These are phyloP conservation scores for Leptinotarsa lineolata DNA, from an alignment of 1,140 invertebrate species.

Conservation along the genomic window DNA sequence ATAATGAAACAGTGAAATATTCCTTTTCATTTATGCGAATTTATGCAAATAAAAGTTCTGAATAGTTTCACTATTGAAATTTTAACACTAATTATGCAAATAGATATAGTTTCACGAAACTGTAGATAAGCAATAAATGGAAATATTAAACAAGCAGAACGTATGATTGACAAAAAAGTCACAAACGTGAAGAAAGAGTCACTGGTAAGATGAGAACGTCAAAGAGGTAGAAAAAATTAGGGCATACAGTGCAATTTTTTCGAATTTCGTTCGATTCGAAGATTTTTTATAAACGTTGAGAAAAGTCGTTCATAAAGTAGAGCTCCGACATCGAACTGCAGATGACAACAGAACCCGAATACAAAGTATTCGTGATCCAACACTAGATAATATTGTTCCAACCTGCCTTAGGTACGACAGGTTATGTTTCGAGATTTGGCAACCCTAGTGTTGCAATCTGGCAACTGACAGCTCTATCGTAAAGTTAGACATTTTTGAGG, in stretches of 20 bases:
- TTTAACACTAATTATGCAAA: background rate
- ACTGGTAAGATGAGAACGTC: background rate
- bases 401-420: no score
- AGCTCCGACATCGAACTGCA: no score
- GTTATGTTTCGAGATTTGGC: no score
- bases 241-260: no score
- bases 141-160: background rate
- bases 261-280: no score
- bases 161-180: background rate
- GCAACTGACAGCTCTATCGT: no score
- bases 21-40: background rate
- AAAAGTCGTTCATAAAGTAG: no score
- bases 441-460: no score
- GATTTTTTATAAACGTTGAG: no score
- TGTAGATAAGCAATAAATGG: background rate
- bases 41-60: background rate
- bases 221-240: background rate
- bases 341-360: background rate
- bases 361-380: no score
- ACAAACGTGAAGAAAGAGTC: background rate
- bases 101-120: background rate
- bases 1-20: conserved; percentile 8
- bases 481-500: no score
- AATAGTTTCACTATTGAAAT: background rate
- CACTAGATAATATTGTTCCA: no score